These are phyloP conservation scores for Taenioides sp. DNA, from an alignment of 2,797 vertebrate genomes.

Conservation along the genomic window DNA sequence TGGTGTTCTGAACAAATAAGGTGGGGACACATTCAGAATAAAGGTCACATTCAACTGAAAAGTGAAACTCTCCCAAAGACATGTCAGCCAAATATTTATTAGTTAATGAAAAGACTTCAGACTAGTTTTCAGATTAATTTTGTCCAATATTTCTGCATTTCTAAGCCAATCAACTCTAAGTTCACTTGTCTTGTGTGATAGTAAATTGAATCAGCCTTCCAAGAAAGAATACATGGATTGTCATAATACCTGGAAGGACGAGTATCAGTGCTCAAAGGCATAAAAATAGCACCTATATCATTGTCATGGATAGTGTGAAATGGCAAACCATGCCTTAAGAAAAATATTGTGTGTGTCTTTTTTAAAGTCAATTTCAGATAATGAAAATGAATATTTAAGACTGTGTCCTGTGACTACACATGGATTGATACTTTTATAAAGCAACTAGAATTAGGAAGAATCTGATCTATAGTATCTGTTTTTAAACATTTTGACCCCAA, in stretches of 20 bases:
- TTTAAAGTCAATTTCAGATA: neutral
- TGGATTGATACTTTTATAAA: neutral
- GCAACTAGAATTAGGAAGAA: neutral
- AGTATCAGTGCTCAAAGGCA: neutral
- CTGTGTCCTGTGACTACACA: neutral
- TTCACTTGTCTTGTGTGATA: neutral
- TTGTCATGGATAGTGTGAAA: neutral
- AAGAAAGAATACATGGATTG: neutral
- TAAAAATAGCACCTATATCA: neutral
- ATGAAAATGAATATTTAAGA: neutral
- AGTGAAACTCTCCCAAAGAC: neutral
- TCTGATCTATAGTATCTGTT: neutral
- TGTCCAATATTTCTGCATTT: neutral
- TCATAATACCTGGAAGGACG: neutral
- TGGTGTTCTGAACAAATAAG: constrained; percentile 3
- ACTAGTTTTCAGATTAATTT: neutral
- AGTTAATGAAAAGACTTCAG: neutral
- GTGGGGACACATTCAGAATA: neutral
- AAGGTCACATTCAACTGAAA: neutral
- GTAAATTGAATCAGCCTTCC: neutral
- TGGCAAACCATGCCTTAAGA: neutral
- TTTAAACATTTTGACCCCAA: neutral
- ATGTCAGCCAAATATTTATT: neutral
- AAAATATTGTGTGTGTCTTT: neutral
- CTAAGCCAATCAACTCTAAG: neutral